phyloP scores from a whole-genome alignment of 2,113 vertebrate genomes.

The Calyptomena viridis region DNA sequence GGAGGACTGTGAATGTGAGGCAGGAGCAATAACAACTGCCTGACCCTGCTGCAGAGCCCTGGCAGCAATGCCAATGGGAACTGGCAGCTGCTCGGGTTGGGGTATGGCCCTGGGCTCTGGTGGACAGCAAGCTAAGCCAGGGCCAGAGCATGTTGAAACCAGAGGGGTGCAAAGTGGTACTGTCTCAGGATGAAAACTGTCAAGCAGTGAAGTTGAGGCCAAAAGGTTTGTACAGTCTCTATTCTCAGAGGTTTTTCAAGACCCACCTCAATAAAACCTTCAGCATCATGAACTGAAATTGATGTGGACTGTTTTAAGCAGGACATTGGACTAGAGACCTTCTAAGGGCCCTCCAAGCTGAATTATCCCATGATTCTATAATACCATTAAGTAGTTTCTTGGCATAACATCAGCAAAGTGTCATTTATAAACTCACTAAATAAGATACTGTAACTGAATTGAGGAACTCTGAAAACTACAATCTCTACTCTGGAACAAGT shows the following conservation, averaged over 20 bases:
- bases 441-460: not conserved
- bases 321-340: not conserved
- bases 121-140: fast-evolving
- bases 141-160: fast-evolving
- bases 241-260: not conserved
- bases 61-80: fast-evolving
- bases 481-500: not conserved
- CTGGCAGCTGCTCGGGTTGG: not conserved
- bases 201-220: not conserved
- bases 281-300: not conserved
- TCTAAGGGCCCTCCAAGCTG: not conserved
- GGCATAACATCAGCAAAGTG: not conserved
- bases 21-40: no score
- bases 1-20: fast-evolving
- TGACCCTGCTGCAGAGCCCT: no score
- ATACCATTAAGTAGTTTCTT: not conserved
- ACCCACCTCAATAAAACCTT: not conserved
- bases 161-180: not conserved
- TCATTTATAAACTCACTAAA: not conserved
- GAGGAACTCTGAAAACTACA: not conserved
- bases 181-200: not conserved
- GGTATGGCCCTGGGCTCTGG: not conserved
- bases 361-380: not conserved
- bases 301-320: not conserved
- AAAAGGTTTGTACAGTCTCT: not conserved